These are phyloP conservation scores for Mercenaria mercenaria DNA, from an alignment of 1,140 invertebrate genomes.

Conservation along the genomic window DNA sequence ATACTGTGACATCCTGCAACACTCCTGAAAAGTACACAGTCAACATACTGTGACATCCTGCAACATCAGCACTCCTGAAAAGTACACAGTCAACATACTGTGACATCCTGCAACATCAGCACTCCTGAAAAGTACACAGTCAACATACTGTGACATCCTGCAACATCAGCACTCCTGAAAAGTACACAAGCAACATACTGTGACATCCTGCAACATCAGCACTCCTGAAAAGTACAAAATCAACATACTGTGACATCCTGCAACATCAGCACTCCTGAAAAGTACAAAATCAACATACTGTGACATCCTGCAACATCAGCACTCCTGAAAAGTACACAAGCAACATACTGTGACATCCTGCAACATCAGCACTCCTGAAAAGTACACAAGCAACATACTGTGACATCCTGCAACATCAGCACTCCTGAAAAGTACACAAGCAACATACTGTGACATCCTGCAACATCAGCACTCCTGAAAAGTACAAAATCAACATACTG, in stretches of 20 bases:
- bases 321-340: background rate
- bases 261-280: background rate
- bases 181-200: conserved; percentile 92
- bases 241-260: conserved; percentile 89
- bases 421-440: background rate
- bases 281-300: conserved; percentile 93
- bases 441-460: conserved; percentile 89
- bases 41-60: conserved; percentile 89
- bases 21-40: conserved; percentile 84
- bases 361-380: background rate
- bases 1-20: conserved; percentile 86
- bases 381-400: conserved; percentile 92
- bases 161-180: background rate
- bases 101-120: conserved; percentile 41
- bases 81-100: conserved; percentile 93
- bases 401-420: conserved; percentile 41
- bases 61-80: background rate
- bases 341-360: conserved; percentile 89
- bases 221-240: conserved; percentile 85
- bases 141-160: conserved; percentile 89
- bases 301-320: conserved; percentile 41
- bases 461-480: background rate
- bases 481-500: conserved; percentile 93
- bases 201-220: conserved; percentile 41
- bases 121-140: conserved; percentile 85